Evolutionary conservation across 2,888 invertebrate species (phyloP), one percentile per base, ranked within the genome.

Genomic region (Ganaspis brasiliensis): DNA sequence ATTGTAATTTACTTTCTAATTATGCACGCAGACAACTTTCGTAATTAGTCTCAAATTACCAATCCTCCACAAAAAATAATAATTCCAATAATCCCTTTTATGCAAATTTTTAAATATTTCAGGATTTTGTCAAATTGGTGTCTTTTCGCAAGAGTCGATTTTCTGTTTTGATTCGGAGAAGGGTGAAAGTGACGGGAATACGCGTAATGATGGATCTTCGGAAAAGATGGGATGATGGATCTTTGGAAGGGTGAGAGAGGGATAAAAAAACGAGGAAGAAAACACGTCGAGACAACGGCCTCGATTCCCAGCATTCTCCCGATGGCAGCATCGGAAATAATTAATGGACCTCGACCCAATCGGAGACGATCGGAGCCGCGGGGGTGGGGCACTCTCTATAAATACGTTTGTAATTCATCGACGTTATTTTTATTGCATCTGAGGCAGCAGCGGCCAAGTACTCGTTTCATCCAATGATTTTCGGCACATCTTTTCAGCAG

Each of bases 281-380:
- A 67, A 67, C 45, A 67, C 24, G 35, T 72, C 56, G 72, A 78
- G 77, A 78, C 71, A 74, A 59, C 76, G 40, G 76, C 84, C 82
- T 82, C 81, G 75, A 80, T 85, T 81, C 77, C 73, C 72, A 45
- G 70, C 57, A 67, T 52, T 71, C 63, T 70, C 56, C 37, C 77
- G 73, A 55, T 49, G 73, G 49, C 76, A 77, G 77, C 78, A 84
- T 86, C 79, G 81, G 70, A 83, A 84, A 88, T 88, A 88, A 88
- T 88, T 87, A 88, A 89, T 87, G 86, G 84, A 78, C 79, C 79
- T 81, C 80, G 78, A 81, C 76, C 83, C 84, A 85, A 88, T 88
- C 83, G 84, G 73, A 74, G 82, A 79, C 78, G 83, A 85, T 84
- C 80, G 75, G 72, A 77, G 73, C 31, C 74, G 61, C 79, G 78